A percentile compares a stretch with the other conserved stretches of the same genome.
These are phyloP conservation scores for Cloeon dipterum DNA, from an alignment of 2,888 invertebrate genomes.

Conservation along the genomic window DNA sequence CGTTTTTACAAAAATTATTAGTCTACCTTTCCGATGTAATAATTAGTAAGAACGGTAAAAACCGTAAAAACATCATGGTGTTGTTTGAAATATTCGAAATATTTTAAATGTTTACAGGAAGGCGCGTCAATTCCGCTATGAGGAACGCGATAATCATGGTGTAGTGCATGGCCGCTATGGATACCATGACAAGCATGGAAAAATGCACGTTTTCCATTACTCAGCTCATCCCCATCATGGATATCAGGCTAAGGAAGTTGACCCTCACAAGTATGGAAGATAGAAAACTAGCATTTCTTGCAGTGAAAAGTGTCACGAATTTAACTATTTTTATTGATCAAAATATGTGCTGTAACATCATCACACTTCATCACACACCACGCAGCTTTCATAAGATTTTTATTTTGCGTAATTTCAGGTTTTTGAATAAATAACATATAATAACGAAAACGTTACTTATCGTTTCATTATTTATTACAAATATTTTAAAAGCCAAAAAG, in stretches of 20 bases:
- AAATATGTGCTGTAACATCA: too few relatives aligned
- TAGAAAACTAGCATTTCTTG: conserved; percentile 48
- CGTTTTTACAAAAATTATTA: neutral
- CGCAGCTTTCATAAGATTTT: too few relatives aligned
- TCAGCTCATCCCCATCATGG: conserved; percentile 45
- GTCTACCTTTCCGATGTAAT: too few relatives aligned
- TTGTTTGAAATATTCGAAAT: neutral
- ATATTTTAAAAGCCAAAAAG: too few relatives aligned
- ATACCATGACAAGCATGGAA: conserved; percentile 51
- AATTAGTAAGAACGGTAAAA: too few relatives aligned
- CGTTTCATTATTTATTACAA: too few relatives aligned
- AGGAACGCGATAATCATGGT: conserved; percentile 53
- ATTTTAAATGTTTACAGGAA: conserved; percentile 43
- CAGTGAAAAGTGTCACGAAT: conserved; percentile 65
- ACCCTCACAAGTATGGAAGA: neutral
- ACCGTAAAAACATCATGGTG: too few relatives aligned
- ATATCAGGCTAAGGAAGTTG: conserved; percentile 18
- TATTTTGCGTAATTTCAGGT: too few relatives aligned
- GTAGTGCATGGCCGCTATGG: conserved; percentile 59
- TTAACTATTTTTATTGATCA: too few relatives aligned
- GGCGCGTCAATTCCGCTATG: conserved; percentile 58
- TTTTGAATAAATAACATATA: too few relatives aligned
- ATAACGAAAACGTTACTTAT: too few relatives aligned
- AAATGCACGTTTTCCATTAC: conserved; percentile 52
- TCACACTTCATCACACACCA: too few relatives aligned